These are phyloP conservation scores for Aphelocoma californica DNA, from an alignment of 2,797 vertebrate species.

Conservation along the genomic window DNA sequence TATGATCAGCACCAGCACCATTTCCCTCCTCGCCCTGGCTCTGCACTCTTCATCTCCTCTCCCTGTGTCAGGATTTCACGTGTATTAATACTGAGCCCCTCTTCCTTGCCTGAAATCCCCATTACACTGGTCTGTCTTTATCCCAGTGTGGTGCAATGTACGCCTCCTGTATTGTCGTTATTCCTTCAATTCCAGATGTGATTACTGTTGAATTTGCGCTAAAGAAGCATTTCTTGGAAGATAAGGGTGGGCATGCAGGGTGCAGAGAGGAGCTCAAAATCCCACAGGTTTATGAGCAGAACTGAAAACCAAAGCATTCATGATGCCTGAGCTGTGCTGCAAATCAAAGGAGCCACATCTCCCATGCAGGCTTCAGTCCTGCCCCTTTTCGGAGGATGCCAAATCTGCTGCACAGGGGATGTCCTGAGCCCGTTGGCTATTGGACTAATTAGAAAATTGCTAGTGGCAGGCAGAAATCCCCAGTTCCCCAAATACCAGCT, in stretches of 20 bases:
- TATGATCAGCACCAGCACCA: neutral
- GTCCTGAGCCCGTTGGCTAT: neutral
- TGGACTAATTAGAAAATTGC: conserved; percentile 47
- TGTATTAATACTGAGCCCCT: neutral
- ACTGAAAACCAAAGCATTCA: neutral
- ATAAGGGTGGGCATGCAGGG: neutral
- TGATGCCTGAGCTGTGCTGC: neutral
- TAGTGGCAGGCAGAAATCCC: conserved; percentile 41
- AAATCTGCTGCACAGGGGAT: neutral
- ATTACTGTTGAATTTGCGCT: conserved; percentile 5
- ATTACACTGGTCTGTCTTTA: neutral
- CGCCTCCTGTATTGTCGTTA: neutral
- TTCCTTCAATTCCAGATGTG: neutral
- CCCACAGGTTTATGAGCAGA: neutral
- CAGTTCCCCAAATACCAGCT: neutral
- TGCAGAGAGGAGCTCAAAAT: neutral
- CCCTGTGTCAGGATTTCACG: neutral
- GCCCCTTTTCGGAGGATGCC: neutral
- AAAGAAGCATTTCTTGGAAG: neutral
- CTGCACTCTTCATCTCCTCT: neutral
- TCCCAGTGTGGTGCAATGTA: neutral
- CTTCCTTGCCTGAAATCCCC: neutral
- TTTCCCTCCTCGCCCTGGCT: neutral
- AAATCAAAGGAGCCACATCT: neutral
- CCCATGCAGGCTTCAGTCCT: neutral